Conservation (phyloP, 2,797 vertebrate genomes). For the Sarcophilus harrisii region DNA sequence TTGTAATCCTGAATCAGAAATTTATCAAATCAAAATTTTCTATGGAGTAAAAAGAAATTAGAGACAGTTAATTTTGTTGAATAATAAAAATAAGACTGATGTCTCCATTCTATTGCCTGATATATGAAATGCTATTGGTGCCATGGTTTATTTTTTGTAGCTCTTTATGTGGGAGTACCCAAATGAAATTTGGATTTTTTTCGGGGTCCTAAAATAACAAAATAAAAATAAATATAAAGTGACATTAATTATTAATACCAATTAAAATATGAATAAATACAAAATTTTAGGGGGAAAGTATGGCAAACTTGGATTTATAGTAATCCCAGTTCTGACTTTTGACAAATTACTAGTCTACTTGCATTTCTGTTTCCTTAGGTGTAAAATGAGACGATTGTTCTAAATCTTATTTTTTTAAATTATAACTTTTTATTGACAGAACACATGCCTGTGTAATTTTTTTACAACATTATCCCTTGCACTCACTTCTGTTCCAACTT, state of each 20-base stretch:
- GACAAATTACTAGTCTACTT: not conserved
- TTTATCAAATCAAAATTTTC: conserved; percentile 76
- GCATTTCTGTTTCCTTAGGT: not conserved
- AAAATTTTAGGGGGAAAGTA: not conserved
- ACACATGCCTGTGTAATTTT: too few relatives aligned
- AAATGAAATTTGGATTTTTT: conserved; percentile 21
- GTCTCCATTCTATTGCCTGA: conserved; percentile 52
- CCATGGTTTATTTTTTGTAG: conserved; percentile 68
- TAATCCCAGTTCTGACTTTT: not conserved
- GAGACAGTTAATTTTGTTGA: conserved; percentile 59
- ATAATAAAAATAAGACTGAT: conserved; percentile 48
- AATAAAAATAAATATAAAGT: not conserved
- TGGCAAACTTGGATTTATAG: not conserved
- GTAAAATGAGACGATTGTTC: not conserved
- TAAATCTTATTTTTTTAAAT: not conserved
- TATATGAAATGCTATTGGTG: conserved; percentile 60
- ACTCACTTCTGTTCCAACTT: too few relatives aligned
- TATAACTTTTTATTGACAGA: too few relatives aligned
- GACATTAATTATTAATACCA: not conserved
- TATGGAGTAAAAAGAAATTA: conserved; percentile 66
- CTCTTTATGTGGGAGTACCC: not conserved
- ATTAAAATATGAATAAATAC: not conserved
- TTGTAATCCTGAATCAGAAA: conserved; percentile 71
- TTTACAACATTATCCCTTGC: too few relatives aligned
- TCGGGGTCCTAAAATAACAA: not conserved